Base-by-base conservation (phyloP, 2,113 vertebrate genomes). In the Pachypanchax playfairii region DNA sequence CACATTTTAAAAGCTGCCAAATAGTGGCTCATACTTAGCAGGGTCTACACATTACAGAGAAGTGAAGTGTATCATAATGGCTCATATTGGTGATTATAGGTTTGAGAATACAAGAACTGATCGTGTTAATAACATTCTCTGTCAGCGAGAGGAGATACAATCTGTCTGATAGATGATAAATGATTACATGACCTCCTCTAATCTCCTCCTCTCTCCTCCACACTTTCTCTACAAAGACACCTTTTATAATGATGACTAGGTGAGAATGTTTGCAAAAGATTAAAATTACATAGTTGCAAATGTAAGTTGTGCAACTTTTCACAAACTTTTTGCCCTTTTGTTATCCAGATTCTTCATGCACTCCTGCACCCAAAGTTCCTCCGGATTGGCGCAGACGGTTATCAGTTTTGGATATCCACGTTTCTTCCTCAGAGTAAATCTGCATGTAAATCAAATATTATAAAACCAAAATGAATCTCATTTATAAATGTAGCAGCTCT, bases 1-100 rank as follows among this genome's bases (percentile, higher is more conserved):
- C 35, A 60, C 57, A 79, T 73, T 70, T 76, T 21, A 74, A n/a
- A 78, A 87, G 84, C 86, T 87, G 82, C 81, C 71, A 35, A 60
- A 42, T 20, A 56, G 60, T 52, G 83, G 82, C 84, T 88, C 85
- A 87, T 70, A 77, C 14, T 36, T 77, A 62, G 73, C 79, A 84
- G 69, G 54, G 2, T 24, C 26, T 70, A 49, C 20, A 39, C 14
- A 25, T 60, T 28, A 70, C 21, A 65, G 24, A 70, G 31, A 20
- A 61, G 24, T 50, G 12, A 73, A 53, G 31, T 65, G 25, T 60
- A 31, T 56, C 6, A 43, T 49, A 7, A 13, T 20, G 61, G 60
- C 57, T 58, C 79, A 53, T 62, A 39, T 51, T 69, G 24, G 57
- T n/a, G 39, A 9, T 5, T 1, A 15, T 65, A 50, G 46, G 28